phyloP scores from a whole-genome alignment of 1,140 invertebrate genomes.

The Lordiphosa collinella region DNA sequence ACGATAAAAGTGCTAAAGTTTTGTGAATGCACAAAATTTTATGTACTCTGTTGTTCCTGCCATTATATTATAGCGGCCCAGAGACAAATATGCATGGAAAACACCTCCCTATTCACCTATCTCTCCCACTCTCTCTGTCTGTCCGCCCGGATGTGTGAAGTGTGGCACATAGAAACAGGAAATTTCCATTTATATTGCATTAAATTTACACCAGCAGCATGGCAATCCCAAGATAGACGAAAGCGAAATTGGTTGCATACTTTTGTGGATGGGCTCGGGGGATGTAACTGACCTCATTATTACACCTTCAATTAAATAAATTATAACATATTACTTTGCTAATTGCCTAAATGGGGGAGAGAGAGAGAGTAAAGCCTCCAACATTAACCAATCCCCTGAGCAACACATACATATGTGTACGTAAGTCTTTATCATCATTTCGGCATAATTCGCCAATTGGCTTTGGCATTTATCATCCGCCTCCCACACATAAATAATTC shows the following conservation, averaged over 20 bases:
- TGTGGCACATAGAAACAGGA: constrained; percentile 46
- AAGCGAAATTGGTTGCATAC: no score
- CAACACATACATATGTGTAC: constrained; percentile 13
- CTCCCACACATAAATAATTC: constrained; percentile 30
- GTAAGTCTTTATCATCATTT: constrained; percentile 6
- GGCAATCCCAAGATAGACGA: neutral
- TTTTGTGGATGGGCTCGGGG: no score
- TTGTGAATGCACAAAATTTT: no score
- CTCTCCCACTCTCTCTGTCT: neutral
- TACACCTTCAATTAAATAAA: constrained; percentile 14
- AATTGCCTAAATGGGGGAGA: constrained; percentile 19
- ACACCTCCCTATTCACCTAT: neutral
- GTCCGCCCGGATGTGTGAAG: constrained; percentile 1
- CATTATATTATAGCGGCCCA: no score
- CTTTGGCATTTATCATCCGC: constrained; percentile 22
- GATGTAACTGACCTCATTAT: neutral
- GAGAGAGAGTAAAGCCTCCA: constrained; percentile 11
- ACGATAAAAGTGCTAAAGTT: no score
- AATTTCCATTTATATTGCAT: constrained; percentile 63
- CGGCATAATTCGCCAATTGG: neutral
- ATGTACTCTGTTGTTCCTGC: no score
- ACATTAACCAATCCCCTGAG: constrained; percentile 6
- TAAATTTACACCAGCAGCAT: constrained; percentile 43
- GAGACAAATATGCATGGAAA: no score
- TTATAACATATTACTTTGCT: constrained; percentile 29